Percentiles rank a stretch among this genome's conserved stretches.
These are phyloP conservation scores for Brachyopa scutellaris DNA, from an alignment of 2,888 invertebrate genomes.

Conservation along the genomic window DNA sequence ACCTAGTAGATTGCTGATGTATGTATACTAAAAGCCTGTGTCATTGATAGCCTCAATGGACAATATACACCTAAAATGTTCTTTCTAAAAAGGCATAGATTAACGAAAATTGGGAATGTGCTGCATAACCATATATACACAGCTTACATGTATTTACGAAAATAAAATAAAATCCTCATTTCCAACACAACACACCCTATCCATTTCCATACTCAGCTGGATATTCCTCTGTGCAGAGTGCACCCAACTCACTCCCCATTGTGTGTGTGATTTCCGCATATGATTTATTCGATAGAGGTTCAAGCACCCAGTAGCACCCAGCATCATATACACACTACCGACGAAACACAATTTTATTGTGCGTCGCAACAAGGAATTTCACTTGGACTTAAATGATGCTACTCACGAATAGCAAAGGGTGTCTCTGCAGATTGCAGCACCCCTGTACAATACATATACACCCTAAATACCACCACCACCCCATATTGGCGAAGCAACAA, in stretches of 20 bases:
- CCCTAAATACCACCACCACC: conserved; percentile 21
- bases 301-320: conserved; percentile 55
- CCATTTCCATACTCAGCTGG: conserved; percentile 41
- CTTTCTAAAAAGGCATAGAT: background rate
- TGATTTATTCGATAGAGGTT: conserved; percentile 52
- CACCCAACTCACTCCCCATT: conserved; percentile 13
- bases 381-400: conserved; percentile 49
- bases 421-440: too few species aligned
- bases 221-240: conserved; percentile 1
- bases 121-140: conserved; percentile 32
- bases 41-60: too few species aligned
- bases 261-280: background rate
- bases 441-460: conserved; percentile 1
- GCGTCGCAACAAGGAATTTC: conserved; percentile 44
- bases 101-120: conserved; percentile 29
- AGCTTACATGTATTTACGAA: conserved; percentile 40
- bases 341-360: conserved; percentile 44
- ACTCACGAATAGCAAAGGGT: too few species aligned
- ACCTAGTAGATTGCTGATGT: too few species aligned
- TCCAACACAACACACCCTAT: conserved; percentile 29
- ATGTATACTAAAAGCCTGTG: too few species aligned
- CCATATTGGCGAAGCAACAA: too few species aligned
- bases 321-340: conserved; percentile 8
- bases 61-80: too few species aligned
- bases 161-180: conserved; percentile 11